Base-by-base conservation (phyloP, 2,797 vertebrate species). In the Borostomias antarcticus region DNA sequence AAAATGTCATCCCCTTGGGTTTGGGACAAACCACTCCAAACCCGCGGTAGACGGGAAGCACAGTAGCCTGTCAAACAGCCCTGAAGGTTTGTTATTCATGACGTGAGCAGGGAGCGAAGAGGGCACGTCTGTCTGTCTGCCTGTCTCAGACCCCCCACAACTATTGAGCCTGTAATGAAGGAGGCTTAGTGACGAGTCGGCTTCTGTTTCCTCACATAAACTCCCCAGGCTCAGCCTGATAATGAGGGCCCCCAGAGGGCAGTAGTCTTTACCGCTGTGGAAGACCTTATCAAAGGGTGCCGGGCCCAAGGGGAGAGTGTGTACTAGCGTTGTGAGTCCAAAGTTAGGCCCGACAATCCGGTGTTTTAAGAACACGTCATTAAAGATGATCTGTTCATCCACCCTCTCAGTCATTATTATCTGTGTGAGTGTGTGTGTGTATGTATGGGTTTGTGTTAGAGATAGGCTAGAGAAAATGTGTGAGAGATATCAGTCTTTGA, bases 141-240 rank as follows among this genome's bases (percentile, higher is more conserved):
- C 58, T 62, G 62, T 72, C 69, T 59, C 59, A 53, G 53, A 62
- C 54, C 32, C 67, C 53, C 50, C 48, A 67, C 63, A 48, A 72
- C 48, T 70, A 35, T 64, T 53, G 45, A 68, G 58, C 47, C 10
- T 13, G 66, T 69, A 68, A 74, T 72, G 65, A 65, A 57, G 58
- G 56, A 29, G n/a, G 68, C 71, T 76, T 62, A 50, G 33, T 21
- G 2, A 33, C 50, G 54, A 71, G 30, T 61, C 61, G 64, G 58
- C 61, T 66, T 53, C 29, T 58, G 66, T 74, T 77, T 72, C 77
- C 70, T 52, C 64, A 58, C 37, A 59, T 68, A 58, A 72, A 66
- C 21, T 51, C 1, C 52, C 28, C 66, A 50, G 30, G 6, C 35
- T 64, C 43, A 4, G 26, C 17, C 51, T 65, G 10, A n/a, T 19